Evolutionary conservation across 2,888 invertebrate genomes (phyloP), one percentile per base, ranked within the genome.

Genomic region (Drosophila helvetica): DNA sequence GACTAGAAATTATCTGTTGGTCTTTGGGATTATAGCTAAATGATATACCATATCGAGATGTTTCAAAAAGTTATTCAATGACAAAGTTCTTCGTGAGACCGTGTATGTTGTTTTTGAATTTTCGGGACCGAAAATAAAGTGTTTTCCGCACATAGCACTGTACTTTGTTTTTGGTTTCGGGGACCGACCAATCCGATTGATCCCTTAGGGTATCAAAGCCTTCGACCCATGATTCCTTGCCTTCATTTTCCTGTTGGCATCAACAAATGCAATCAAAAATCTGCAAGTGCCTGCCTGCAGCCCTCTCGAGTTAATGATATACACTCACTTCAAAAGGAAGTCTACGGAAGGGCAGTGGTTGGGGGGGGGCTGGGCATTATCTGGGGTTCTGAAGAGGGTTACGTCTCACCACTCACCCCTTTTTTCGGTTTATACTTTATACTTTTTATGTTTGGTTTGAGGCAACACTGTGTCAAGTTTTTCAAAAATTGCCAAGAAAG

Each of bases 401-500:
- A 54, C 51, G 55, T 48, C 55, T 38, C 47, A 43, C 57, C 67
- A 38, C 52, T 15, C 12, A 19, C 57, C 57, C 57, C 10, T 17
- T 51, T 50, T 50, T 27, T 25, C 45, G 33, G 17, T 27, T 33
- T 52, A 27, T 38, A 22, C 22, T 25, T 7, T 7, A n/a, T n/a
- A n/a, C n/a, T 25, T 25, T 38, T 22, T 48, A n/a, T 56, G 43
- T 50, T 66, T 68, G 69, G 65, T 66, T 57, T 57, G 33, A 66
- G 86, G 89, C 70, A 89, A 85, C 85, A 85, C 85, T 85, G 85
- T 85, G 85, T 87, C 89, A 87, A 87, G 80, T 85, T 87, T 71
- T 51, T 64, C 70, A 62, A 66, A 82, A 69, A 70, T 57, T 58
- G 82, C 77, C 66, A 79, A 70, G 67, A 68, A 80, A 70, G 64